phyloP scores from a whole-genome alignment of 2,113 vertebrate species.

The Noturus placidus region DNA sequence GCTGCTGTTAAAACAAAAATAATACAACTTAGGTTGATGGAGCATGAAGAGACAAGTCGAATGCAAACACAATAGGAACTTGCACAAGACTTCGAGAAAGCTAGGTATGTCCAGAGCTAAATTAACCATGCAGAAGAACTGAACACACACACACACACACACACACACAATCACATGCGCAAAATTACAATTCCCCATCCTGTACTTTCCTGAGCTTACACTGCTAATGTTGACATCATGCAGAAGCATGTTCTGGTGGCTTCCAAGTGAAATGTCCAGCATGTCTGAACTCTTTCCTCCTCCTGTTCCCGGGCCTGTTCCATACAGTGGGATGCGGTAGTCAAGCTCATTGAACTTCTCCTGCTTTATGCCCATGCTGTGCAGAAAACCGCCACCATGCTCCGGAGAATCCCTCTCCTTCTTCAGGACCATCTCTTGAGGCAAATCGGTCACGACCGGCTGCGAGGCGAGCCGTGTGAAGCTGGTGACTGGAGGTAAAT shows the following conservation, averaged over 20 bases:
- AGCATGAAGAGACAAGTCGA: background rate
- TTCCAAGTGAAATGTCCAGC: conserved; percentile 77
- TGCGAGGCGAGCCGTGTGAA: conserved; percentile 88
- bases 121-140: background rate
- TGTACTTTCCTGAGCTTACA: conserved; percentile 62
- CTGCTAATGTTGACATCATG: conserved; percentile 86
- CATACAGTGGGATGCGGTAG: conserved; percentile 76
- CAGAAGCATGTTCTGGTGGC: conserved; percentile 83
- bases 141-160: background rate
- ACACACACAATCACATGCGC: background rate
- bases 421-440: conserved; percentile 94
- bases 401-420: conserved; percentile 86
- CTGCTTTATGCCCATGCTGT: conserved; percentile 92
- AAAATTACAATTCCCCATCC: conserved; percentile 43
- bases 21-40: background rate
- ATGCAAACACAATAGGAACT: background rate
- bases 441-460: conserved; percentile 78
- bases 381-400: conserved; percentile 82
- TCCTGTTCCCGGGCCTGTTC: conserved; percentile 70
- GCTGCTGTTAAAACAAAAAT: conserved; percentile 56
- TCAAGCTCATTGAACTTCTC: conserved; percentile 90
- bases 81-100: background rate
- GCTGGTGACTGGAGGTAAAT: conserved; percentile 94
- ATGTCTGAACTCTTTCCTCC: conserved; percentile 78
- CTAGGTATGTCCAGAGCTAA: background rate